Base-by-base conservation (phyloP, 2,888 invertebrate genomes). In the Nowickia ferox region DNA sequence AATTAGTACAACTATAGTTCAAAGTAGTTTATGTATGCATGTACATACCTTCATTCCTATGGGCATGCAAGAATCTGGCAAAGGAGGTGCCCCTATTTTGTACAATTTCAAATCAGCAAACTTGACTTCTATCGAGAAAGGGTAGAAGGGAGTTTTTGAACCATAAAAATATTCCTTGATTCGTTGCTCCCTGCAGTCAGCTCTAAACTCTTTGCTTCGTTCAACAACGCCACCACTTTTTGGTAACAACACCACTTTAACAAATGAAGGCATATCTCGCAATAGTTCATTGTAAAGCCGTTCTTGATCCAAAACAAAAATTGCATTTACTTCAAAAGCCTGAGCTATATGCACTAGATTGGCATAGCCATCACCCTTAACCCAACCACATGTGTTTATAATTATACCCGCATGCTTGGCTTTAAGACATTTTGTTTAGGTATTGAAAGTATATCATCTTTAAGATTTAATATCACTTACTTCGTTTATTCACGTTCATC, bases 171-270 rank as follows among this genome's bases (percentile, higher is more conserved):
- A 99, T 93, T 98, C 97, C 53, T 97, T 94, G 9, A 98, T 96
- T 68, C 97, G 94, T 71, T 95, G 94, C 93, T 98, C 98, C 53
- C 98, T 94, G 0, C 94, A 92, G 91, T 98, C 97, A 0, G 94
- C 94, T 59, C 98, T 94, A 78, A 95, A 94, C 22, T 95, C 93
- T 83, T 95, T 94, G 79, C 96, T 96, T 19, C 98, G 94, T 91
- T 98, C 98, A 0, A 98, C 98, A 9, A 98, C 99, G 57, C 99
- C 99, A 40, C 99, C 99, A 91, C 98, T 98, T 93, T 99, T 99
- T 0, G 98, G 98, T 86, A 97, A 93, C 88, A 97, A 96, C 0
- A 98, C 96, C 1, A 99, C 97, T 93, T 97, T 97, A 10, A 99
- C 98, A 93, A 97, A 97, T 86, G 95, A 95, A 0, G 99, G 98